Evolutionary conservation across 2,113 vertebrate species (phyloP).

Genomic region (Bostrychus sinensis): DNA sequence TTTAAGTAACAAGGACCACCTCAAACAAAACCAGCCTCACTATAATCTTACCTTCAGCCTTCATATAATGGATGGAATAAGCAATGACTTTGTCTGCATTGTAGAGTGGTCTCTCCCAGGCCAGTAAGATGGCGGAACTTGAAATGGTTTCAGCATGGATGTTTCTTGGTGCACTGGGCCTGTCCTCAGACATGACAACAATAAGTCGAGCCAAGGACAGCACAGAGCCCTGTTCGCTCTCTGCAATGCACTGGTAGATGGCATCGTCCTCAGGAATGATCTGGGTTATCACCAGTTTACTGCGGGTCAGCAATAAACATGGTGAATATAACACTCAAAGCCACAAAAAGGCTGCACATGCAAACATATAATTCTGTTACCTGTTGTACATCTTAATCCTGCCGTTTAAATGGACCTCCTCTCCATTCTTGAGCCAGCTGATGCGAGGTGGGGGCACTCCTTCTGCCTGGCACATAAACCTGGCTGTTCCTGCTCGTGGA

Average conservation of each 20-base stretch:
- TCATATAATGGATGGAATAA: slow-evolving; percentile 98
- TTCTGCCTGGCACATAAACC: slow-evolving; percentile 94
- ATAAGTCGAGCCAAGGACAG: slow-evolving; percentile 90
- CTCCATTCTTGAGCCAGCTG: slow-evolving; percentile 94
- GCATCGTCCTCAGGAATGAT: slow-evolving; percentile 98
- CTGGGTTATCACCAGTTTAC: slow-evolving; percentile 98
- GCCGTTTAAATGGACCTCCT: slow-evolving; percentile 91
- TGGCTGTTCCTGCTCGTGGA: slow-evolving; percentile 93
- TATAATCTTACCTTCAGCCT: slow-evolving; percentile 89
- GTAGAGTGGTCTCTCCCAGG: slow-evolving; percentile 94
- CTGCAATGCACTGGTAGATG: slow-evolving; percentile 95
- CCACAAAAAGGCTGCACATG: not conserved
- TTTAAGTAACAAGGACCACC: slow-evolving; percentile 7
- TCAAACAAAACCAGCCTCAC: not conserved
- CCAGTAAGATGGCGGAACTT: slow-evolving; percentile 95
- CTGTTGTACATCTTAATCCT: slow-evolving; percentile 98
- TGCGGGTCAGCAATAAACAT: slow-evolving; percentile 52
- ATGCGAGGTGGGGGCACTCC: slow-evolving; percentile 89
- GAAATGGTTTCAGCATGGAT: slow-evolving; percentile 95
- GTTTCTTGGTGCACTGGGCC: slow-evolving; percentile 92
- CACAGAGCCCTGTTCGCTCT: slow-evolving; percentile 88
- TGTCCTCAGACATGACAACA: slow-evolving; percentile 96
- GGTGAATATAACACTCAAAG: slow-evolving; percentile 7
- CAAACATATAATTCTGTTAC: slow-evolving; percentile 62
- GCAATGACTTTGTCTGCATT: slow-evolving; percentile 97